These are phyloP conservation scores for Sepioteuthis lessoniana DNA, from an alignment of 2,888 invertebrate genomes.

Conservation along the genomic window DNA sequence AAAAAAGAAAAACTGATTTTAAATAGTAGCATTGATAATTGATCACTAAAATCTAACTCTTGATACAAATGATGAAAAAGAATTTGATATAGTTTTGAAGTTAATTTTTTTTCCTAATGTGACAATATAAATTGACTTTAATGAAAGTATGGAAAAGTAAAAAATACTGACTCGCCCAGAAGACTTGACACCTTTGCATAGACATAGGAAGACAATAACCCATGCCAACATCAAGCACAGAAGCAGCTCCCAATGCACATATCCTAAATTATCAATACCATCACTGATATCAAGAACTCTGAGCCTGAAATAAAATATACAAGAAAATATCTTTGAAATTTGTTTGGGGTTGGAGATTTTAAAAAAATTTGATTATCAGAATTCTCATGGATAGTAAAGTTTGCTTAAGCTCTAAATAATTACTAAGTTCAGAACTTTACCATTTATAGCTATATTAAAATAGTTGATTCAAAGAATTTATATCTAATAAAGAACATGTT, in stretches of 20 bases:
- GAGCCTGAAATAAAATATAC: constrained; percentile 52
- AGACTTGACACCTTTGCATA: constrained; percentile 67
- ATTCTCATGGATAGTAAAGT: background rate
- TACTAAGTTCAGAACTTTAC: background rate
- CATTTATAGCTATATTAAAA: background rate
- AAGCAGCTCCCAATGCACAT: constrained; percentile 61
- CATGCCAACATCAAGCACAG: constrained; percentile 64
- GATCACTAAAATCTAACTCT: no score
- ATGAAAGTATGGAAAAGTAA: background rate
- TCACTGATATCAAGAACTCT: constrained; percentile 61
- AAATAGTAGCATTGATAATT: no score
- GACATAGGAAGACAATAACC: constrained; percentile 64
- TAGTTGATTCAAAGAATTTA: background rate
- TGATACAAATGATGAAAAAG: no score
- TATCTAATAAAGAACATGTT: background rate
- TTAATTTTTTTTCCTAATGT: background rate
- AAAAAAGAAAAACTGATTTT: no score
- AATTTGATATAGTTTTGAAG: background rate
- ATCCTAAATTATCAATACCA: constrained; percentile 63
- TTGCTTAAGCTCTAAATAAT: background rate
- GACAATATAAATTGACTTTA: background rate
- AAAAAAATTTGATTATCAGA: no score
- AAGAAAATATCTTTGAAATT: background rate
- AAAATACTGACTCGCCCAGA: constrained; percentile 59
- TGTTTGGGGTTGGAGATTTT: no score